These are phyloP conservation scores for Phytoseiulus persimilis DNA, from an alignment of 2,888 invertebrate species.

Conservation along the genomic window DNA sequence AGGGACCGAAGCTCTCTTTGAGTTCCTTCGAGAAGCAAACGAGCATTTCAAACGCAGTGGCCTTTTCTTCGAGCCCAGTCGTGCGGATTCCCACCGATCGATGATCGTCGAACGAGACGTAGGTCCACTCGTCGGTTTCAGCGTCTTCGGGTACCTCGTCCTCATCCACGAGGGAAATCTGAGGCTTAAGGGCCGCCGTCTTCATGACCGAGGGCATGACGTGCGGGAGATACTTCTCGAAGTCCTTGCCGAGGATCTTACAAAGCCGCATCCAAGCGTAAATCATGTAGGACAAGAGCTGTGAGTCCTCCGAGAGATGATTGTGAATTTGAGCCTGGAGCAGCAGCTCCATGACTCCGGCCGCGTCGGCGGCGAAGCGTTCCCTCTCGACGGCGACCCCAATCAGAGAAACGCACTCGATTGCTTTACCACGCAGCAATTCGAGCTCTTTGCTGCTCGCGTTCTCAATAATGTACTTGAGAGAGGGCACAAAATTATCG, in stretches of 20 bases:
- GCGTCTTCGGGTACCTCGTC: slow-evolving; percentile 64
- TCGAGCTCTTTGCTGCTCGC: slow-evolving; percentile 78
- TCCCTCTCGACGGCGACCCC: slow-evolving; percentile 60
- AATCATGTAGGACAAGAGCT: slow-evolving; percentile 70
- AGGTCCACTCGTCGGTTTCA: slow-evolving; percentile 83
- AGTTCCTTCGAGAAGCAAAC: slow-evolving; percentile 88
- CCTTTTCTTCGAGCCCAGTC: slow-evolving; percentile 87
- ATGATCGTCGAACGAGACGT: slow-evolving; percentile 83
- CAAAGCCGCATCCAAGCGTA: slow-evolving; percentile 99
- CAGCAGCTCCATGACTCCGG: slow-evolving; percentile 88
- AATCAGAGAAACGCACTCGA: slow-evolving; percentile 96
- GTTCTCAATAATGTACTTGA: slow-evolving; percentile 93
- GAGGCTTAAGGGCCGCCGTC: slow-evolving; percentile 84
- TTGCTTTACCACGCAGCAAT: slow-evolving; percentile 89
- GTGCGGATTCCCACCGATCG: slow-evolving; percentile 91
- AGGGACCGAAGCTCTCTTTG: slow-evolving; percentile 71
- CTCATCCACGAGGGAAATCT: slow-evolving; percentile 72
- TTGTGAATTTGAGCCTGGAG: slow-evolving; percentile 70
- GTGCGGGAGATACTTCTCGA: slow-evolving; percentile 80
- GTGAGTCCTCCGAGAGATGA: slow-evolving; percentile 39
- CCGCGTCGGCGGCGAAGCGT: slow-evolving; percentile 76
- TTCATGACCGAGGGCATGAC: slow-evolving; percentile 92
- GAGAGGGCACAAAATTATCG: slow-evolving; percentile 82
- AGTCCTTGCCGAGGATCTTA: slow-evolving; percentile 75
- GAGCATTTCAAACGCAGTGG: slow-evolving; percentile 90